A percentile compares a stretch with the other conserved stretches of the same genome.
phyloP scores from a whole-genome alignment of 2,888 invertebrate genomes.

The Galerucella pusilla region DNA sequence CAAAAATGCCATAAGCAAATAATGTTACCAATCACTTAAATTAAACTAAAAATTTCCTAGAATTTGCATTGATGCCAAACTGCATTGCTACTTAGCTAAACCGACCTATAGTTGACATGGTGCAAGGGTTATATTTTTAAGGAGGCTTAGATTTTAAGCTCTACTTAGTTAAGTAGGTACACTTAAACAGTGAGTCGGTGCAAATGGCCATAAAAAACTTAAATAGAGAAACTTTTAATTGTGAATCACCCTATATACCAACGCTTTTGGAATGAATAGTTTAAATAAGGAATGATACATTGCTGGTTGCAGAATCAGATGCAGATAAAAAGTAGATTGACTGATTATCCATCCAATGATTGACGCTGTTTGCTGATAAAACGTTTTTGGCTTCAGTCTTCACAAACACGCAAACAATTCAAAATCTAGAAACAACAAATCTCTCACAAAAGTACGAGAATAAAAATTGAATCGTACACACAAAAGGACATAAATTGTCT shows the following conservation, averaged over 20 bases:
- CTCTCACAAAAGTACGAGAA: slow-evolving; percentile 31
- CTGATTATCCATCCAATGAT: neutral
- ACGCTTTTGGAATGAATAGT: neutral
- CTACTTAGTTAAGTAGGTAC: no score
- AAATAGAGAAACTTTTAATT: no score
- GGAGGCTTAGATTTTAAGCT: no score
- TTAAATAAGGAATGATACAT: neutral
- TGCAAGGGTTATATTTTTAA: no score
- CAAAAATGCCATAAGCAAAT: no score
- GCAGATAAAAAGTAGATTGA: neutral
- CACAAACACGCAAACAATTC: slow-evolving; percentile 6
- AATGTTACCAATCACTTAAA: no score
- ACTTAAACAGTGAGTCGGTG: no score
- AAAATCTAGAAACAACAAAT: slow-evolving; percentile 26
- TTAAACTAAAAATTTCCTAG: no score
- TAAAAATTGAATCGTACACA: slow-evolving; percentile 49
- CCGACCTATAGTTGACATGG: no score
- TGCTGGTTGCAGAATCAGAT: neutral
- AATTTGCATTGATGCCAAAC: no score
- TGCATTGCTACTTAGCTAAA: no score
- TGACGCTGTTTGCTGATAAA: neutral
- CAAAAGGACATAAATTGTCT: slow-evolving; percentile 57
- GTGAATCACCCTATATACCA: neutral
- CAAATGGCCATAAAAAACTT: no score
- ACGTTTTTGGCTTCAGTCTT: slow-evolving; percentile 2